Conservation (phyloP, 1,140 invertebrate genomes). For the Temnothorax nylanderi region DNA sequence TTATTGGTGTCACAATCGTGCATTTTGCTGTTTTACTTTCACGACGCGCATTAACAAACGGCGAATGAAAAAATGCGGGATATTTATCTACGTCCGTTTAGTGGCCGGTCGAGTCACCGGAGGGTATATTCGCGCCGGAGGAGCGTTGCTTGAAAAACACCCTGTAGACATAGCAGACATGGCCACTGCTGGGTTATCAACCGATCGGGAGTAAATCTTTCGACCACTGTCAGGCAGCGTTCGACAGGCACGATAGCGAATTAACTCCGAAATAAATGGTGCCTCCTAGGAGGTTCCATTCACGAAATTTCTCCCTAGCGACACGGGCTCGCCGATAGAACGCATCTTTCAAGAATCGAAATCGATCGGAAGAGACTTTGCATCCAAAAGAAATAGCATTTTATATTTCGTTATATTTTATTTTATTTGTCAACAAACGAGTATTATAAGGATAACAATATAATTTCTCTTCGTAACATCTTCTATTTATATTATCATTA, state of each 20-base stretch:
- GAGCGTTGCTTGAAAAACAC: constrained; percentile 73
- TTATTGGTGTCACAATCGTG: constrained; percentile 48
- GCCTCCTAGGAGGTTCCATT: constrained; percentile 77
- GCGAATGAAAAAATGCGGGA: constrained; percentile 64
- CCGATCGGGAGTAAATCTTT: constrained; percentile 76
- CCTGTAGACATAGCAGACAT: constrained; percentile 75
- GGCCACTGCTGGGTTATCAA: constrained; percentile 74
- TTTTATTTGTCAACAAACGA: background rate
- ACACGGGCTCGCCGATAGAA: background rate
- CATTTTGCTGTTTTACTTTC: constrained; percentile 34
- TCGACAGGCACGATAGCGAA: constrained; percentile 77
- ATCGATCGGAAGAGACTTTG: background rate
- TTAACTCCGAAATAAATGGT: constrained; percentile 77
- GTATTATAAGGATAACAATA: background rate
- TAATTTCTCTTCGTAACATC: background rate
- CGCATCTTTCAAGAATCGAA: constrained; percentile 38
- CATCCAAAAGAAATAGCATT: background rate
- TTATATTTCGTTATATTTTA: background rate
- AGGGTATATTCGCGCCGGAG: constrained; percentile 61
- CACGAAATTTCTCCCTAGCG: constrained; percentile 71
- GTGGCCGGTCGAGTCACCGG: constrained; percentile 51
- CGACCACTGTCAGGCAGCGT: constrained; percentile 72
- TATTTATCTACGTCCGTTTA: constrained; percentile 66
- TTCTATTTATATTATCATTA: background rate
- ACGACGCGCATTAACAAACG: constrained; percentile 61